These are phyloP conservation scores for Aegithalos caudatus DNA, from an alignment of 2,113 vertebrate species.

Conservation along the genomic window DNA sequence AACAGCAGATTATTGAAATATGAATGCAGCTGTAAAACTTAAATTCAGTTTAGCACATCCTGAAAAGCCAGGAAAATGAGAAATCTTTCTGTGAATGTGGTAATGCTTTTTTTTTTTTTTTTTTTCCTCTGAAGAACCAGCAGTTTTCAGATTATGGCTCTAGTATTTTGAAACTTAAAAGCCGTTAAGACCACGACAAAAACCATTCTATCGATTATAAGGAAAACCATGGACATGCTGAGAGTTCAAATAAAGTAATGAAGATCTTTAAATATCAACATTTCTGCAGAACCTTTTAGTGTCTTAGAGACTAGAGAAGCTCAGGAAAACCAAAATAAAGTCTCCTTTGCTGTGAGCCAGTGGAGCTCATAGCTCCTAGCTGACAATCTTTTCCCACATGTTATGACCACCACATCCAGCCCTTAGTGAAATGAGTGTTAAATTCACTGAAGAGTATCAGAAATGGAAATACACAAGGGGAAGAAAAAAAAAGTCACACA, in stretches of 20 bases:
- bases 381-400: slow-evolving; percentile 33
- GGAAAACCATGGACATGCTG: slow-evolving; percentile 6
- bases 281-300: slow-evolving; percentile 54
- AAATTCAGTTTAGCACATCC: neutral
- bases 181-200: slow-evolving; percentile 40
- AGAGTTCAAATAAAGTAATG: slow-evolving; percentile 32
- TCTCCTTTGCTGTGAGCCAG: slow-evolving; percentile 52
- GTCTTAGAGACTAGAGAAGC: slow-evolving; percentile 49
- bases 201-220: slow-evolving; percentile 43
- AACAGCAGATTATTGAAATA: neutral
- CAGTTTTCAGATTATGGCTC: neutral
- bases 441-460: neutral
- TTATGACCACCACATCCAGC: slow-evolving; percentile 27
- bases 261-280: slow-evolving; percentile 11
- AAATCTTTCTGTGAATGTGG: neutral
- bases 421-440: slow-evolving; percentile 20
- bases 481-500: neutral
- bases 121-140: slow-evolving; percentile 17
- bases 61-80: neutral
- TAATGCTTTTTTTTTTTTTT: neutral
- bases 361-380: slow-evolving; percentile 32
- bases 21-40: neutral
- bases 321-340: slow-evolving; percentile 46
- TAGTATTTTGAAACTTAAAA: slow-evolving; percentile 13
- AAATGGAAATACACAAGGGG: neutral